Conservation (phyloP, 1,140 invertebrate genomes). For the Orius laevigatus region DNA sequence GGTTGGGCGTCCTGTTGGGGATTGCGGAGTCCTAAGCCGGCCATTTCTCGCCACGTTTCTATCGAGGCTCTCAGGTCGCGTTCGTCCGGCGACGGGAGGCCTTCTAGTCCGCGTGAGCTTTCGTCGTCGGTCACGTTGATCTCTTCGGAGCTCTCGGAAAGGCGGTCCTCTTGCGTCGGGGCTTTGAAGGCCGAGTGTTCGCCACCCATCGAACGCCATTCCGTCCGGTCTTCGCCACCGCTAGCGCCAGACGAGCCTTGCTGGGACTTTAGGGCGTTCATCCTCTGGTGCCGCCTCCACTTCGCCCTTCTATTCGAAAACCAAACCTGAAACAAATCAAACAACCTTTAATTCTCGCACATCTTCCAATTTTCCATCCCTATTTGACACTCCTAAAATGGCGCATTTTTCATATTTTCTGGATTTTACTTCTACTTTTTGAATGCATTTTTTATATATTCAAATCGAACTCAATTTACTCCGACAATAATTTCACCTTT, state of each 20-base stretch:
- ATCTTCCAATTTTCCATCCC: no score
- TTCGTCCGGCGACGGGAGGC: not conserved
- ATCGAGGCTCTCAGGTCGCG: slow-evolving; percentile 17
- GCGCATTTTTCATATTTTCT: no score
- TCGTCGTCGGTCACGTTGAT: slow-evolving; percentile 25
- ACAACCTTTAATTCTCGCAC: no score
- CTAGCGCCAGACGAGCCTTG: slow-evolving; percentile 32
- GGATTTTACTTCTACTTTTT: no score
- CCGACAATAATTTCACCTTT: no score
- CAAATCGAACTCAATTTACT: no score
- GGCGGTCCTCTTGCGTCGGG: slow-evolving; percentile 24
- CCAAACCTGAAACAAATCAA: slow-evolving; percentile 60
- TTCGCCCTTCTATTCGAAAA: slow-evolving; percentile 97
- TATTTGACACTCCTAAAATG: no score
- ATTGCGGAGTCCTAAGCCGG: slow-evolving; percentile 10
- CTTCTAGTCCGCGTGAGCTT: slow-evolving; percentile 13
- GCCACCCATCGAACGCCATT: slow-evolving; percentile 47
- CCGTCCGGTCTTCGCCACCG: slow-evolving; percentile 29
- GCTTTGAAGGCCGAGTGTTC: slow-evolving; percentile 72
- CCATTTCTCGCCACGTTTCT: slow-evolving; percentile 20
- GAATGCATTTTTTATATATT: no score
- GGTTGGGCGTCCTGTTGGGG: slow-evolving; percentile 17
- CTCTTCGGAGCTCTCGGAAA: slow-evolving; percentile 23
- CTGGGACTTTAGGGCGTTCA: slow-evolving; percentile 68
- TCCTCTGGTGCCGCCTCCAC: slow-evolving; percentile 87